Base-by-base conservation (phyloP, 1,140 invertebrate species). In the Vanessa atalanta region DNA sequence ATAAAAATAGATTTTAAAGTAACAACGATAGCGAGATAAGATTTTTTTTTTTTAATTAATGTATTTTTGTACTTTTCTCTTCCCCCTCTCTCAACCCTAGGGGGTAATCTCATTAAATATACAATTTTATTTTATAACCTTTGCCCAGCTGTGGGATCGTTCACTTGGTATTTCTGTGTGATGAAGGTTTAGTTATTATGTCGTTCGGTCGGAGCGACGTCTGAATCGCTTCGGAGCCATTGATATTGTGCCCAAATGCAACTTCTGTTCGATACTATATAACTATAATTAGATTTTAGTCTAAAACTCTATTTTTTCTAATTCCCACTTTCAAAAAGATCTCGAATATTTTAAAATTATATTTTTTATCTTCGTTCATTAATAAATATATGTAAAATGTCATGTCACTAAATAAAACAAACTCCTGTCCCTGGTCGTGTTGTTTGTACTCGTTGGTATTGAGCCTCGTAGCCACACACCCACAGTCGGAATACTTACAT, bases 291-390 rank as follows among this genome's bases (percentile, higher is more conserved):
- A 51, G 26, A 43, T 53, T 37, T 43, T 50, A 50, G 16, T 26
- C 23, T 51, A 60, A 71, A 53, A 50, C 47, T 71, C 47, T 71
- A 71, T 71, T 71, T 71, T 71, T 70, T 55, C 57, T 63, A 70
- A 70, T 14, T 61, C 16, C 64, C 43, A 65, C 47, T 65, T 60
- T 31, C 20, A 14, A 16, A 53, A 68, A 55, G 53, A 68, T 68
- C 31, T 68, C 26, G 3, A 13, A 14, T 68, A 55, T 43, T 68
- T 14, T 53, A 61, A 31, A 61, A 37, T 26, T 37, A 43, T 61
- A 61, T 61, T 37, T 61, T 61, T 31, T 31, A 61, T 37, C 13
- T 37, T 31, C 23, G 14, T 37, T 61, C 31, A 31, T 15, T 15
- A 26, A 26, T 12, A 13, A 37, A 0, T 4, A 0, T 61, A 47